Conservation (phyloP, 2,797 vertebrate genomes). For the Rhinella marina region DNA sequence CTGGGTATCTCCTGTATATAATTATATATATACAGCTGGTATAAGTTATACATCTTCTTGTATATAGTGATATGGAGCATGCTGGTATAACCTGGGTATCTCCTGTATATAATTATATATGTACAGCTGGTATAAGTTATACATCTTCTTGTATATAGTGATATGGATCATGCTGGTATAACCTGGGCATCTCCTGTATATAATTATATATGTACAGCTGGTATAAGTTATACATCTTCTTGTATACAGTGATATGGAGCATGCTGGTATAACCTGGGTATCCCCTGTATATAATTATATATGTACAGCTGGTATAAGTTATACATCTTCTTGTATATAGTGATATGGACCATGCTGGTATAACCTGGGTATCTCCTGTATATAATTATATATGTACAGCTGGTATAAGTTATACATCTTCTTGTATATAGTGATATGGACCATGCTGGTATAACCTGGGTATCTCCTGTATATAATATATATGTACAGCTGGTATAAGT, state of each 20-base stretch:
- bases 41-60: not conserved
- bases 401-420: not conserved
- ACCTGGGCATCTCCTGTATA: conserved; percentile 10
- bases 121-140: not conserved
- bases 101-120: too few species aligned
- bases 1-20: too few species aligned
- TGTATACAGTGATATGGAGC: not conserved
- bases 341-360: not conserved
- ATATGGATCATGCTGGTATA: not conserved
- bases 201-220: not conserved
- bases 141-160: not conserved
- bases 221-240: not conserved
- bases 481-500: not conserved
- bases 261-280: not conserved
- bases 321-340: not conserved
- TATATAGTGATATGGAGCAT: not conserved
- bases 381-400: not conserved
- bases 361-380: conserved; percentile 15
- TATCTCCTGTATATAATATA: too few species aligned
- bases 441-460: not conserved
- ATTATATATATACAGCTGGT: not conserved
- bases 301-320: not conserved
- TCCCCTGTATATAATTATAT: too few species aligned
- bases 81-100: conserved; percentile 12
- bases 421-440: not conserved